Evolutionary conservation across 2,797 vertebrate species (phyloP).

Genomic region (Ctenopoma kingsleyae): DNA sequence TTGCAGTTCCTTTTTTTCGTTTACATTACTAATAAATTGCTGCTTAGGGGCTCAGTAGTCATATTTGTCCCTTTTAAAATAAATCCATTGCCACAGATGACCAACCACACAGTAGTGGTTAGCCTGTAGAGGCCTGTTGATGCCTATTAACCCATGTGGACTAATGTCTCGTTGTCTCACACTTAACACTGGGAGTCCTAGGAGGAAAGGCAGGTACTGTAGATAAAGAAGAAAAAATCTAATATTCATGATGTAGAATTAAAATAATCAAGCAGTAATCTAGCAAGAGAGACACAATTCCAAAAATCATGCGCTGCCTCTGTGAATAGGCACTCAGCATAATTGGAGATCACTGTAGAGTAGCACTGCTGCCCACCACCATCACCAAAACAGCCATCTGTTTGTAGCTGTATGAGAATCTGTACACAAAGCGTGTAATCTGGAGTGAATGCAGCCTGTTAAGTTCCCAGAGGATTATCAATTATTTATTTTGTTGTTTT

Average conservation of each 20-base stretch:
- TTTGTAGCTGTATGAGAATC: conserved; percentile 53
- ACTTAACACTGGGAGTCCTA: conserved; percentile 8
- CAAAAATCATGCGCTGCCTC: conserved; percentile 44
- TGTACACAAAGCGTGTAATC: conserved; percentile 52
- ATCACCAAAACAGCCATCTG: conserved; percentile 65
- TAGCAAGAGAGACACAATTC: conserved; percentile 51
- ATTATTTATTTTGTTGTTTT: conserved; percentile 45
- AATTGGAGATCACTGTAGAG: conserved; percentile 66
- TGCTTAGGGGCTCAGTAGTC: neutral
- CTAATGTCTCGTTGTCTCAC: conserved; percentile 10
- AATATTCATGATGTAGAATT: conserved; percentile 63
- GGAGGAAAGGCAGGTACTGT: neutral
- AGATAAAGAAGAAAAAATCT: conserved; percentile 16
- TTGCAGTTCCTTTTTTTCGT: conserved; percentile 22
- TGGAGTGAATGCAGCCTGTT: conserved; percentile 54
- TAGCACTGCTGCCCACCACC: conserved; percentile 41
- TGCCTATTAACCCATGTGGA: neutral
- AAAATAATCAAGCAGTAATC: conserved; percentile 68
- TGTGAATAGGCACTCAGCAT: conserved; percentile 63
- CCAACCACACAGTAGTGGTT: conserved; percentile 7
- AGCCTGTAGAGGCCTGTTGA: conserved; percentile 18
- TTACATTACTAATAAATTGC: conserved; percentile 15
- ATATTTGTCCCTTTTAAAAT: conserved; percentile 1
- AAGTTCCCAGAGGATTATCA: conserved; percentile 59
- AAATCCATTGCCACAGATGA: conserved; percentile 23